Conservation (phyloP, 2,888 invertebrate species). For the Dendrolimus pini region DNA sequence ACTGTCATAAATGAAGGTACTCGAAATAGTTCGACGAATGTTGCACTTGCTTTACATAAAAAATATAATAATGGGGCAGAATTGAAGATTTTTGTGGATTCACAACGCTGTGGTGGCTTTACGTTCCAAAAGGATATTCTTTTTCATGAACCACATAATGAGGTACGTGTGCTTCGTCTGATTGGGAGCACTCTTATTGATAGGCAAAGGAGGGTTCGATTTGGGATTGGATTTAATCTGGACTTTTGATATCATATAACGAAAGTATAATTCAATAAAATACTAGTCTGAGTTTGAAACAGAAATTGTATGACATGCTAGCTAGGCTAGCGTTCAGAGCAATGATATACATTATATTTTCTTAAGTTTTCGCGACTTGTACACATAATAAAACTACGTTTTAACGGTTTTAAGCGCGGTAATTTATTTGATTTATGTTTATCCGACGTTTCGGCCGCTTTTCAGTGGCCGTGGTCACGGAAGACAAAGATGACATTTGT, state of each 20-base stretch:
- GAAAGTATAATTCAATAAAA: too few relatives aligned
- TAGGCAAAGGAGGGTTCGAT: conserved; percentile 49
- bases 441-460: too few relatives aligned
- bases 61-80: conserved; percentile 49
- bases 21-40: conserved; percentile 33
- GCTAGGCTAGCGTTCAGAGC: too few relatives aligned
- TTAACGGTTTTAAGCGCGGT: too few relatives aligned
- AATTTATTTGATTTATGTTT: too few relatives aligned
- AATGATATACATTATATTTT: too few relatives aligned
- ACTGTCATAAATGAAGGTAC: conserved; percentile 49
- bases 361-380: too few relatives aligned
- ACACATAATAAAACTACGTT: too few relatives aligned
- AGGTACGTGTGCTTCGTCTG: conserved; percentile 48
- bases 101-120: conserved; percentile 60
- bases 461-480: too few relatives aligned
- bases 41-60: conserved; percentile 57
- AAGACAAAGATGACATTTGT: too few relatives aligned
- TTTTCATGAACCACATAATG: conserved; percentile 49
- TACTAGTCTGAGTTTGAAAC: too few relatives aligned
- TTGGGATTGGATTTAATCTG: conserved; percentile 60
- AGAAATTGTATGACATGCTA: too few relatives aligned
- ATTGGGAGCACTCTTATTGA: conserved; percentile 58
- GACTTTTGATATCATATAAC: conserved; percentile 42
- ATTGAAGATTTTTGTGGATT: conserved; percentile 61
- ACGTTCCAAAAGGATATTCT: conserved; percentile 55